phyloP scores from a whole-genome alignment of 1,140 invertebrate species.

The Drosophila pectinifera region DNA sequence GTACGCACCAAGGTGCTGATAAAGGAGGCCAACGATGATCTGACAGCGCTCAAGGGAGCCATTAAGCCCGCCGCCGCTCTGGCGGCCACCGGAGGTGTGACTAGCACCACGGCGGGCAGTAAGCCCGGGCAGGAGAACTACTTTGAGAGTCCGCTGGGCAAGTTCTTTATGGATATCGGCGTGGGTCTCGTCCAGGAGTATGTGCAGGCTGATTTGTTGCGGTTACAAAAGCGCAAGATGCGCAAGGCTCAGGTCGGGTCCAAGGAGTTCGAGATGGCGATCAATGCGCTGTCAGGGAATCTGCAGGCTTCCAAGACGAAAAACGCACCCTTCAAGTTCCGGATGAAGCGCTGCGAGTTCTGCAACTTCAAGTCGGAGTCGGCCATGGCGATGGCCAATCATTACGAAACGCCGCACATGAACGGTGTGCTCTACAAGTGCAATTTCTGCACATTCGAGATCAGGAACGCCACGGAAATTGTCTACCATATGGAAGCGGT shows the following conservation, averaged over 20 bases:
- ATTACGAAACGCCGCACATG: constrained; percentile 97
- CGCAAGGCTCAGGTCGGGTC: constrained; percentile 88
- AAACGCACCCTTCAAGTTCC: constrained; percentile 93
- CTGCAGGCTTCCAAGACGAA: constrained; percentile 95
- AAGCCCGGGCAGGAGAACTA: constrained; percentile 86
- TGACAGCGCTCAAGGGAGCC: constrained; percentile 85
- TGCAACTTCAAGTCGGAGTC: constrained; percentile 98
- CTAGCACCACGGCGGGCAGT: constrained; percentile 22
- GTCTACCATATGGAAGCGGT: constrained; percentile 96
- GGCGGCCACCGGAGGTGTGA: constrained; percentile 69
- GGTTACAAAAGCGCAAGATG: constrained; percentile 93
- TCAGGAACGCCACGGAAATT: constrained; percentile 94
- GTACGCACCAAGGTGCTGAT: constrained; percentile 86
- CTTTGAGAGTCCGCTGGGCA: constrained; percentile 94
- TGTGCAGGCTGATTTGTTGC: constrained; percentile 95
- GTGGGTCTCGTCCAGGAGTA: constrained; percentile 96
- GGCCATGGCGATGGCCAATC: constrained; percentile 92
- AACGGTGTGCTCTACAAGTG: constrained; percentile 93
- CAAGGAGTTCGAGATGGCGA: constrained; percentile 90
- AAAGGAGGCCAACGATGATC: constrained; percentile 86
- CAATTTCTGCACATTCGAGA: constrained; percentile 94
- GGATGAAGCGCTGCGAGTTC: constrained; percentile 93
- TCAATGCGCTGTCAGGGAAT: constrained; percentile 92
- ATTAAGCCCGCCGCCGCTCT: constrained; percentile 85
- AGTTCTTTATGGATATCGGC: constrained; percentile 97